Evolutionary conservation across 2,888 invertebrate genomes (phyloP).

Genomic region (Falcaria lacertinaria): DNA sequence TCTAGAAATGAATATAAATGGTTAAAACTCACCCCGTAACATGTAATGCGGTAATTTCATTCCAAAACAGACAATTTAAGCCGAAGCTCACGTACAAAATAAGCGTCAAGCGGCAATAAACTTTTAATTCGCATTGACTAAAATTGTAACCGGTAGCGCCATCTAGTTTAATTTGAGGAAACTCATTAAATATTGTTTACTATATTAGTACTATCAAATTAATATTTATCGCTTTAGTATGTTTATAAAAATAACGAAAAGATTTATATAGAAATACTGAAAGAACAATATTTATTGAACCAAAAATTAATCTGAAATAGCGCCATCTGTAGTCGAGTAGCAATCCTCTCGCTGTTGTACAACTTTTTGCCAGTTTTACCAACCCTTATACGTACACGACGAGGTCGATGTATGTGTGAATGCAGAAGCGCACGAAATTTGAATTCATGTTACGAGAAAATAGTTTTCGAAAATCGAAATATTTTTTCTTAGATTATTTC

Average conservation of each 20-base stretch:
- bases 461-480: background rate
- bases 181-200: background rate
- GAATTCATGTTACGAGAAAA: slow-evolving; percentile 20
- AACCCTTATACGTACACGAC: slow-evolving; percentile 23
- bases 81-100: slow-evolving; percentile 61
- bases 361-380: slow-evolving; percentile 33
- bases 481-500: too few relatives aligned
- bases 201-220: slow-evolving; percentile 2
- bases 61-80: slow-evolving; percentile 68
- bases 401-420: slow-evolving; percentile 41
- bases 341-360: slow-evolving; percentile 14
- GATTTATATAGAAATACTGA: too few relatives aligned
- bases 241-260: too few relatives aligned
- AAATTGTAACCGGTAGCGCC: slow-evolving; percentile 37
- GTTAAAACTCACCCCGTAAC: slow-evolving; percentile 55
- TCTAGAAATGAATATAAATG: slow-evolving; percentile 72
- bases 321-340: slow-evolving; percentile 53
- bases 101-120: slow-evolving; percentile 28
- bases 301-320: slow-evolving; percentile 1
- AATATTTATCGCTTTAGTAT: background rate
- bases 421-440: slow-evolving; percentile 51
- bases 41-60: slow-evolving; percentile 67
- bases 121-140: slow-evolving; percentile 6
- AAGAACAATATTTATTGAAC: background rate
- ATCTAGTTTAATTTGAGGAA: slow-evolving; percentile 30